Evolutionary conservation across 2,113 vertebrate genomes (phyloP), one percentile per base, ranked within the genome.

Genomic region (Todiramphus chloris): DNA sequence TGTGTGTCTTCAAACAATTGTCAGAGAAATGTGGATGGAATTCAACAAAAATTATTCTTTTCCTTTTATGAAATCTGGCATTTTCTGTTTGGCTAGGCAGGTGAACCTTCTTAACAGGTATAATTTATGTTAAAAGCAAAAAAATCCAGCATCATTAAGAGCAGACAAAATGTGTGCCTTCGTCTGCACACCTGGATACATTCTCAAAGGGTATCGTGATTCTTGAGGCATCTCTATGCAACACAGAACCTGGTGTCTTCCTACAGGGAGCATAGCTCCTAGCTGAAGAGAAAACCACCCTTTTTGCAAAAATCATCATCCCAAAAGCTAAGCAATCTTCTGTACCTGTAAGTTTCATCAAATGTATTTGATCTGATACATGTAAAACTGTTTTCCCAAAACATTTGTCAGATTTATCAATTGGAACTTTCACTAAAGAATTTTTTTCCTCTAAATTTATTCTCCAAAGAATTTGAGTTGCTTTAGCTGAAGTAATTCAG

Each of bases 401-500:
- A 55, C 5, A 18, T 46, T 31, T 84, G 28, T 37, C 16, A 60
- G 46, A 46, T 76, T 20, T 76, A 30, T 51, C 30, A 27, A 33
- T 60, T 46, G 43, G 27, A 73, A 73, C 5, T 58, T 58, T 4
- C 3, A 23, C 13, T 51, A n/a, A 76, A 60, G 1, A 75, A 63
- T 53, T 67, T 7, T 93, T 87, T 82, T 53, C n/a, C 16, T 81
- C 28, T 44, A 53, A 50, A 46, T 51, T 46, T 80, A 11, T 35
- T 90, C 48, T 87, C 46, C 56, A 78, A 37, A 69, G 14, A 68
- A 28, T 19, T 3, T 60, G 7, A 87, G 16, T 59, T 70, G 31
- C 20, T 83, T 87, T 74, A 70, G 18, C 24, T 84, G n/a, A 81
- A 86, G 17, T 77, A 91, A 86, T 66, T 89, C 18, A 74, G 24